phyloP scores from a whole-genome alignment of 35 echinoderm and acorn worm genomes.

The Apostichopus californicus region DNA sequence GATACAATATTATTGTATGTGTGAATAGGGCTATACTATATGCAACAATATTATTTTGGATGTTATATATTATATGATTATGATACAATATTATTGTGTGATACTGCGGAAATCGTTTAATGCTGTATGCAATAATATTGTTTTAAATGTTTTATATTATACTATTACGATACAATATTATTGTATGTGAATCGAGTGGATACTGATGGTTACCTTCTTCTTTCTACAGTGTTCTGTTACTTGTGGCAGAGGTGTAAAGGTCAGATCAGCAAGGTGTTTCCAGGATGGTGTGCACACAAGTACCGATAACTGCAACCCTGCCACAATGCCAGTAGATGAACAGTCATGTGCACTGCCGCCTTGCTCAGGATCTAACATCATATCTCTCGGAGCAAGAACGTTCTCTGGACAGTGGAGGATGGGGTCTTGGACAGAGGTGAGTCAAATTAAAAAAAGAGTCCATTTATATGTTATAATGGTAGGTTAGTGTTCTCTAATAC shows the following conservation, averaged over 20 bases:
- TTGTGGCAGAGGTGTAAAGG: constrained; percentile 47
- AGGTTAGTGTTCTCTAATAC: not conserved
- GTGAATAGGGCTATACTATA: too few species aligned
- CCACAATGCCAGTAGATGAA: constrained; percentile 35
- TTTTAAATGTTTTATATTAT: too few species aligned
- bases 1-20: too few species aligned
- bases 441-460: not conserved
- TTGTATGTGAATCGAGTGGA: too few species aligned
- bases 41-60: too few species aligned
- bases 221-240: constrained; percentile 60
- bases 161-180: too few species aligned
- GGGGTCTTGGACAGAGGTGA: constrained; percentile 62
- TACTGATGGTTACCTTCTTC: not conserved
- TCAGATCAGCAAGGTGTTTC: not conserved
- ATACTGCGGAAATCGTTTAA: too few species aligned
- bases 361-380: not conserved
- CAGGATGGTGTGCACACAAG: constrained; percentile 42
- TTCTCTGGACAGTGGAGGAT: constrained; percentile 56
- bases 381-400: not conserved
- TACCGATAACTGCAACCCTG: constrained; percentile 56
- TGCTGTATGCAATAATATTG: too few species aligned
- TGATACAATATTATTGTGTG: too few species aligned
- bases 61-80: too few species aligned
- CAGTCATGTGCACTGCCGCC: constrained; percentile 22
- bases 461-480: too few species aligned